These are phyloP conservation scores for Hyperoplus lanceolatus DNA, from an alignment of 2,797 vertebrate genomes.

Conservation along the genomic window DNA sequence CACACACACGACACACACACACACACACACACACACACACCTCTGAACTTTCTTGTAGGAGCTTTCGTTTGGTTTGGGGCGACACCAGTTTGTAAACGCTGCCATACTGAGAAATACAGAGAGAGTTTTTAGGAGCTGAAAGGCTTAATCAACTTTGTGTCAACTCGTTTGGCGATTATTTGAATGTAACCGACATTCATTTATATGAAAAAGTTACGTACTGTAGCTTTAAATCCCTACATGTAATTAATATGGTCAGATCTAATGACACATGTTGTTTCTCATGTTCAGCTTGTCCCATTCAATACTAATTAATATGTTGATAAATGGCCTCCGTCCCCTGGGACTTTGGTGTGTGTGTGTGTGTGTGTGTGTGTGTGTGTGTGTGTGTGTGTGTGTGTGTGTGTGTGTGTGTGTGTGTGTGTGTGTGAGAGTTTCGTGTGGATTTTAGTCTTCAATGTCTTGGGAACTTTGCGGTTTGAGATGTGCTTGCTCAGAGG, in stretches of 20 bases:
- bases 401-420: too few relatives aligned
- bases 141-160: too few relatives aligned
- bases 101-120: too few relatives aligned
- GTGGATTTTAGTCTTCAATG: slow-evolving; percentile 83
- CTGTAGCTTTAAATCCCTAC: neutral
- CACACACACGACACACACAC: too few relatives aligned
- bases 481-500: slow-evolving; percentile 89
- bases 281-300: slow-evolving; percentile 49
- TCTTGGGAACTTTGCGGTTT: slow-evolving; percentile 88
- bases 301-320: slow-evolving; percentile 91
- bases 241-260: neutral
- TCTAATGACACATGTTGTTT: neutral
- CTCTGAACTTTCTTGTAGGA: too few relatives aligned
- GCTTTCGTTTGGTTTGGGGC: too few relatives aligned
- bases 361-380: slow-evolving; percentile 29
- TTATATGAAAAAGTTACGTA: too few relatives aligned
- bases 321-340: slow-evolving; percentile 87
- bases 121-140: too few relatives aligned
- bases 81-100: too few relatives aligned
- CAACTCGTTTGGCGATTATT: too few relatives aligned
- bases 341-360: slow-evolving; percentile 86
- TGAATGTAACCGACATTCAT: too few relatives aligned
- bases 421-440: slow-evolving; percentile 8
- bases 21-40: too few relatives aligned
- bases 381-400: slow-evolving; percentile 8